A percentile compares a stretch with the other conserved stretches of the same genome.
phyloP scores from a whole-genome alignment of 2,888 invertebrate species.

The Torymus auratus region DNA sequence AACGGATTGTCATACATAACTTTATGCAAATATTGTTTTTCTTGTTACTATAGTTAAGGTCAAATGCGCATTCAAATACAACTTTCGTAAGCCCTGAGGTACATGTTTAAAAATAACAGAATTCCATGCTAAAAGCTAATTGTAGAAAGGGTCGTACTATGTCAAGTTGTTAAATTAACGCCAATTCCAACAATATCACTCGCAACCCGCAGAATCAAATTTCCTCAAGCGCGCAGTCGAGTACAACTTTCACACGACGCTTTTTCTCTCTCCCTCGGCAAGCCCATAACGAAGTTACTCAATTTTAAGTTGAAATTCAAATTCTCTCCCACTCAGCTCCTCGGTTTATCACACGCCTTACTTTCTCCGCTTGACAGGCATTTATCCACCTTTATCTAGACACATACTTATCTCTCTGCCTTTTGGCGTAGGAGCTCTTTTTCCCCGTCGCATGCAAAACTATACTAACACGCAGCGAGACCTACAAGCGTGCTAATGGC shows the following conservation, averaged over 20 bases:
- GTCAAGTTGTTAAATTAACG: neutral
- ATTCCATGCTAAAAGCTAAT: no score
- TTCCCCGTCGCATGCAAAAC: neutral
- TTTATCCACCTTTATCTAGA: neutral
- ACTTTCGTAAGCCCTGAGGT: no score
- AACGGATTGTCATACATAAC: no score
- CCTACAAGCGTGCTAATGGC: slow-evolving; percentile 4
- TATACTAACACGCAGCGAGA: neutral
- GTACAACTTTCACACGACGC: slow-evolving; percentile 1
- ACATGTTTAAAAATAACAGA: no score
- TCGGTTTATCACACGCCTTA: neutral
- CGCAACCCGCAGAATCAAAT: slow-evolving; percentile 9
- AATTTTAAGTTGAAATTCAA: slow-evolving; percentile 40
- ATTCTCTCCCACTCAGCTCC: neutral
- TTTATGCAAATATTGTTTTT: no score
- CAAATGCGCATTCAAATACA: no score
- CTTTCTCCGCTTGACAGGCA: neutral
- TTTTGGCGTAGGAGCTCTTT: neutral
- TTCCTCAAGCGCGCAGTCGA: neutral
- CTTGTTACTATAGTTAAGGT: no score
- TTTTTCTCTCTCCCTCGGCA: neutral
- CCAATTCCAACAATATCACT: neutral
- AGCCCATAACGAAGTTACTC: slow-evolving; percentile 23
- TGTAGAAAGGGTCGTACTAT: neutral
- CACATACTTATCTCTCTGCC: neutral